phyloP scores from a whole-genome alignment of 2,797 vertebrate species.

The Microctenopoma stevenorrisi region DNA sequence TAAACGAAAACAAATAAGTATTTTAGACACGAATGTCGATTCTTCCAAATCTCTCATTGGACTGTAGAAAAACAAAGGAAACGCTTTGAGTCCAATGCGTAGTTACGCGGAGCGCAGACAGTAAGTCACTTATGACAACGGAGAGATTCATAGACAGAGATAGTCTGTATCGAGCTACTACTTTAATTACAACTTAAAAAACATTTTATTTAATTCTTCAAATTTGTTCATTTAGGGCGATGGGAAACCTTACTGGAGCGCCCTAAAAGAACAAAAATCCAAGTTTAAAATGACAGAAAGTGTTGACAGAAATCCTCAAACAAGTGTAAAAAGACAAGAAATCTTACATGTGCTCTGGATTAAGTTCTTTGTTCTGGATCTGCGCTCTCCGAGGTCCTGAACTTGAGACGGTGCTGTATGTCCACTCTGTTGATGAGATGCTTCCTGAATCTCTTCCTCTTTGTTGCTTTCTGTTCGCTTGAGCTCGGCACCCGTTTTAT shows the following conservation, averaged over 20 bases:
- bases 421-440: conserved; percentile 53
- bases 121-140: neutral
- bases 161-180: neutral
- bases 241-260: neutral
- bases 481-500: conserved; percentile 89
- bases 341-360: conserved; percentile 74
- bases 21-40: too few species aligned
- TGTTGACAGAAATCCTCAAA: neutral
- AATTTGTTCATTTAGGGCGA: neutral
- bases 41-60: neutral
- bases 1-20: neutral
- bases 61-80: neutral
- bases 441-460: conserved; percentile 33
- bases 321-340: neutral
- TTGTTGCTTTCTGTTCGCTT: conserved; percentile 79
- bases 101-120: conserved; percentile 57
- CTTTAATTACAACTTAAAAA: neutral
- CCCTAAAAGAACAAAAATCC: neutral
- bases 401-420: conserved; percentile 59
- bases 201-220: neutral
- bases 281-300: neutral
- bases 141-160: neutral
- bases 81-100: conserved; percentile 30
- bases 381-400: conserved; percentile 82
- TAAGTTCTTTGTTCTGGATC: conserved; percentile 37